phyloP scores from a whole-genome alignment of 2,888 invertebrate species.

The Andrena minutula region DNA sequence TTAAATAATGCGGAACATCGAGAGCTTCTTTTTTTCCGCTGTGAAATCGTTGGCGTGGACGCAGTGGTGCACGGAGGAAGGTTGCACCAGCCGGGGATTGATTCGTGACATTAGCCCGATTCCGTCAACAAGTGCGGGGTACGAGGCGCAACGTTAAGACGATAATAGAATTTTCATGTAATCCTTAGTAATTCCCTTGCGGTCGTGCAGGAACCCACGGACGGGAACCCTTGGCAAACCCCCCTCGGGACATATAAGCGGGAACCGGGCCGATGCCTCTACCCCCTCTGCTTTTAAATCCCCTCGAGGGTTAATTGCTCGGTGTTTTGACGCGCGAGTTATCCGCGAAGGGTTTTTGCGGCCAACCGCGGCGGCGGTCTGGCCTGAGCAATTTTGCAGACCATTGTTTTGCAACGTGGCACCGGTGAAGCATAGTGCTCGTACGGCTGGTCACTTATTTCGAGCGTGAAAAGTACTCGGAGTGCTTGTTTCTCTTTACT shows the following conservation, averaged over 20 bases:
- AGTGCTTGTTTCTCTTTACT: no score
- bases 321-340: conserved; percentile 83
- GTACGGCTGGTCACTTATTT: conserved; percentile 6
- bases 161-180: conserved; percentile 84
- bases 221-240: conserved; percentile 57
- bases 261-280: conserved; percentile 48
- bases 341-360: conserved; percentile 75
- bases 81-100: conserved; percentile 61
- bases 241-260: conserved; percentile 68
- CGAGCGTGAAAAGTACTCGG: neutral
- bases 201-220: conserved; percentile 76
- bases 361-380: conserved; percentile 54
- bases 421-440: conserved; percentile 1
- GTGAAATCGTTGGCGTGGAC: neutral
- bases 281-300: conserved; percentile 76
- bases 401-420: conserved; percentile 55
- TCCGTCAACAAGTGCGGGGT: conserved; percentile 31
- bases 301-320: conserved; percentile 84
- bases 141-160: conserved; percentile 72
- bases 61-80: neutral
- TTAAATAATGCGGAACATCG: no score
- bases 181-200: conserved; percentile 84
- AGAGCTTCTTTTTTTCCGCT: neutral
- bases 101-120: conserved; percentile 72
- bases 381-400: conserved; percentile 46